Base-by-base conservation (phyloP, 2,888 invertebrate genomes). In the Exephanes ischioxanthus region DNA sequence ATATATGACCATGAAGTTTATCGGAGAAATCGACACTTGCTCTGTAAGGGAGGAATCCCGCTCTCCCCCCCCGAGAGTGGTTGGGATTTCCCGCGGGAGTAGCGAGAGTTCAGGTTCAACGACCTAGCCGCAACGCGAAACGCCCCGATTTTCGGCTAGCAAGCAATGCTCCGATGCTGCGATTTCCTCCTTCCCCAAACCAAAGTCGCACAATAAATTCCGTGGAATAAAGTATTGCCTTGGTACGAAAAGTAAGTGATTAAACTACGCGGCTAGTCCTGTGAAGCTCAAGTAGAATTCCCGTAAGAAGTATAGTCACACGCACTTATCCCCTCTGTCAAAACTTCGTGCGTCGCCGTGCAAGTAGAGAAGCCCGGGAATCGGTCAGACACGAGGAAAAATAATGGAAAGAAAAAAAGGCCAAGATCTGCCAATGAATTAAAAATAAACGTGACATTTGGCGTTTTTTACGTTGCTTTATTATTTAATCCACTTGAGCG, bases 21-120 rank as follows among this genome's bases (percentile, higher is more conserved):
- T 11, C 22, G 22, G 22, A 7, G 22, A 14, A 58, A 22, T 58
- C 30, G 61, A 33, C 61, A 61, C 26, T 61, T 16, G 11, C 26
- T 14, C 61, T 11, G 61, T 30, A 33, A 61, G 5, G 33, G 26
- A 33, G 33, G 33, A 61, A 30, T 61, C 26, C 30, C 16, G 30
- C 11, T 6, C 61, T 1, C 61, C 14, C 26, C 26, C n/a, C 33
- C 14, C 19, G 53, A n/a, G 9, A 33, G 61, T 16, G 30, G 33
- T 26, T n/a, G 61, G 33, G 61, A 30, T 61, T 26, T 61, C 16
- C 61, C 61, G 7, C 61, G 33, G 61, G 61, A 14, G 26, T 61
- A 61, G 61, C 26, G 51, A 70, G 61, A 66, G 51, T 79, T 81
- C 85, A 83, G 87, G 85, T 87, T 86, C 82, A 85, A 85, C 79